Evolutionary conservation across 2,797 vertebrate species (phyloP).

Genomic region (Apogon hyalosoma): DNA sequence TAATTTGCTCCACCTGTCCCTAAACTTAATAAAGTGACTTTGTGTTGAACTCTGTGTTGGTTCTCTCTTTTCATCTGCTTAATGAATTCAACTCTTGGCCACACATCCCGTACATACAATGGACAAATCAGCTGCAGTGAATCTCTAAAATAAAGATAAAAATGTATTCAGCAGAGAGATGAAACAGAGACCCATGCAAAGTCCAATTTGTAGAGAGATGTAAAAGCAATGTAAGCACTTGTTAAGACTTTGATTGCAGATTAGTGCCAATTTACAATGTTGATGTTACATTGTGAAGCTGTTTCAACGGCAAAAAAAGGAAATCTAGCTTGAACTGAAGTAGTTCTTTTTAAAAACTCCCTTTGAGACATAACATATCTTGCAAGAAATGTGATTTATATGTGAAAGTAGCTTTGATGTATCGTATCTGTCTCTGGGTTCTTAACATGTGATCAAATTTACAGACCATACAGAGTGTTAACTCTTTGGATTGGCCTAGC

Average conservation of each 20-base stretch:
- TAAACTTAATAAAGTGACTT: slow-evolving; percentile 77
- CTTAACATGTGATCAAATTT: neutral
- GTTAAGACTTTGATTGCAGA: slow-evolving; percentile 11
- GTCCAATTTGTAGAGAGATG: slow-evolving; percentile 25
- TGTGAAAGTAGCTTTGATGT: neutral
- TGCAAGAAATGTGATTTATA: too few species aligned
- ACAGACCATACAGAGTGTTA: too few species aligned
- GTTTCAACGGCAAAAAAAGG: slow-evolving; percentile 5
- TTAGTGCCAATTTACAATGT: neutral
- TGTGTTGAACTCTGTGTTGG: slow-evolving; percentile 74
- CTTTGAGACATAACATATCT: too few species aligned
- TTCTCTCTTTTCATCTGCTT: slow-evolving; percentile 64
- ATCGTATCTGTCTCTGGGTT: neutral
- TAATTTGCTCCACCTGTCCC: slow-evolving; percentile 50
- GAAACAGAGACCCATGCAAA: slow-evolving; percentile 43
- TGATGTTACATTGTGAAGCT: slow-evolving; percentile 8
- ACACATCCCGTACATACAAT: slow-evolving; percentile 17
- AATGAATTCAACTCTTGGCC: slow-evolving; percentile 39
- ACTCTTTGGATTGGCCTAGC: too few species aligned
- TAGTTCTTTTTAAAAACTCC: neutral
- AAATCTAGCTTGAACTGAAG: neutral
- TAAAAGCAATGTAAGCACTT: neutral
- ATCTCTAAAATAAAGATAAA: slow-evolving; percentile 20
- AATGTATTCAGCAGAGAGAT: slow-evolving; percentile 38
- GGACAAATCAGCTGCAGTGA: slow-evolving; percentile 21